A percentile compares a stretch with the other conserved stretches of the same genome.
phyloP scores from a whole-genome alignment of 2,888 invertebrate species.

The Merodon equestris region DNA sequence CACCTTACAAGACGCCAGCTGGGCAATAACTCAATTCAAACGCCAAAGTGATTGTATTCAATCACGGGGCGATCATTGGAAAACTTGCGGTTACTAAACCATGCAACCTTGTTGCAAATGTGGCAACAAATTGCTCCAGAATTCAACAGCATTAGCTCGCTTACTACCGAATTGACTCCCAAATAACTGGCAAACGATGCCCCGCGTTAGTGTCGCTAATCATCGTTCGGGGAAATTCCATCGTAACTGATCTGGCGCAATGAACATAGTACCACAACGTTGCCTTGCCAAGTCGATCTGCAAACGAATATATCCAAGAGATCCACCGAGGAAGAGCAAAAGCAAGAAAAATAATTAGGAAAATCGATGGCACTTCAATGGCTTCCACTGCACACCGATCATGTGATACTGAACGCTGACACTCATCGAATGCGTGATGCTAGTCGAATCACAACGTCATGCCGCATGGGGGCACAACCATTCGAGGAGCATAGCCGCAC shows the following conservation, averaged over 20 bases:
- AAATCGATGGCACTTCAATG: conserved; percentile 62
- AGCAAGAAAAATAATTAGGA: conserved; percentile 53
- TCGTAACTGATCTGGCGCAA: conserved; percentile 55
- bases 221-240: conserved; percentile 53
- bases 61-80: conserved; percentile 44
- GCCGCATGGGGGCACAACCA: conserved; percentile 32
- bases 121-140: conserved; percentile 48
- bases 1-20: conserved; percentile 37
- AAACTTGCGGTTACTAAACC: conserved; percentile 54
- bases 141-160: neutral
- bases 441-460: conserved; percentile 30
- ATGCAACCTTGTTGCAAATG: conserved; percentile 52
- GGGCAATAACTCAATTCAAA: conserved; percentile 63
- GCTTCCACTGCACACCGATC: conserved; percentile 49
- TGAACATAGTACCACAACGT: neutral
- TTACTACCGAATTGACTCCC: conserved; percentile 24
- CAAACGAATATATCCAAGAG: conserved; percentile 10
- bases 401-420: conserved; percentile 54
- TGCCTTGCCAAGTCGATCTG: conserved; percentile 3
- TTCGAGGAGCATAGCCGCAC: too few relatives aligned
- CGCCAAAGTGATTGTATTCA: conserved; percentile 57
- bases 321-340: too few relatives aligned
- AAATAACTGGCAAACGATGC: conserved; percentile 15
- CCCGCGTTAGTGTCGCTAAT: conserved; percentile 18
- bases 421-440: conserved; percentile 44